Base-by-base conservation (phyloP, 1,140 invertebrate species). In the Temnothorax curvispinosus region DNA sequence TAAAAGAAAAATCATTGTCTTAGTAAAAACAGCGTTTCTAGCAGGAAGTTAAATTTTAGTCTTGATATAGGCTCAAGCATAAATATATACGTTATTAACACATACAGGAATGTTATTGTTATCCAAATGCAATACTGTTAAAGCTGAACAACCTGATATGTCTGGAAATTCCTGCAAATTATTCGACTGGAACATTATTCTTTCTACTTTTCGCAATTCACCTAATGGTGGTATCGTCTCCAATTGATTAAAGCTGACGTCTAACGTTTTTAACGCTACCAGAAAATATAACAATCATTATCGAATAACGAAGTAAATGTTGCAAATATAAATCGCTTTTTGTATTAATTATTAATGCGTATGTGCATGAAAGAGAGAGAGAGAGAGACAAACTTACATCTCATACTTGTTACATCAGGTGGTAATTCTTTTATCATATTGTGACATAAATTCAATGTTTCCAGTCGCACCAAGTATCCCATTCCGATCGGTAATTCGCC, bases 101-200 rank as follows among this genome's bases (percentile, higher is more conserved):
- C 92, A 91, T 95, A 97, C 97, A 95, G 96, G 96, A 80, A 98
- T 97, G 85, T 95, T 96, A 95, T 99, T 99, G 92, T 98, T 97
- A 81, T 97, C 97, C 88, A 98, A 96, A 94, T 98, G 96, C 54
- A 98, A 94, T 94, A 98, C 97, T 94, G 97, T 96, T 11, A 98
- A 93, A 71, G 95, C 93, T 58, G 96, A 96, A 94, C 97, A 98
- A 47, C 97, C 97, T 90, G 96, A 96, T 81, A 97, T 96, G 90
- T 96, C 95, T 9, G 97, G 97, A 89, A 97, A 96, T 81, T 95
- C 94, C 91, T 95, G 95, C 90, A 98, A 96, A 89, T 97, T 96
- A 94, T 98, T 98, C 89, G 98, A 97, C 88, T 98, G 97, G 13
- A 98, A 96, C 94, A 98, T 97, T 0, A 99, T 93, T 87, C 96